Evolutionary conservation across 2,888 invertebrate genomes (phyloP).

Genomic region (Dryomyza anilis): DNA sequence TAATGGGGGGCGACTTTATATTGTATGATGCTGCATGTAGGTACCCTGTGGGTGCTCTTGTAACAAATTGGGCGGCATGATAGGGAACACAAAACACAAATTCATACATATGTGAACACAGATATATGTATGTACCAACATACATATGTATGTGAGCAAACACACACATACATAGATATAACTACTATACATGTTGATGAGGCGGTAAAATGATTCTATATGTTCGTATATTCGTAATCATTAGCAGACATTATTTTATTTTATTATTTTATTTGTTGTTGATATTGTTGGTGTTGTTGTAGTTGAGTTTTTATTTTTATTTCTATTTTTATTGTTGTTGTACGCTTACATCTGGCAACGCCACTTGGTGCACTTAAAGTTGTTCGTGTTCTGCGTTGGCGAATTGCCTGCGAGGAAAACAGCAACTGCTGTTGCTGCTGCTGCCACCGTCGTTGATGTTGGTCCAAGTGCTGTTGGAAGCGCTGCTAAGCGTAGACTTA

Average conservation of each 20-base stretch:
- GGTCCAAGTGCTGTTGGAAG: neutral
- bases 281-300: neutral
- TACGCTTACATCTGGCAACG: neutral
- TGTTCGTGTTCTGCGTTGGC: neutral
- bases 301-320: neutral
- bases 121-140: no score
- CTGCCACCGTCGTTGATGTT: neutral
- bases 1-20: no score
- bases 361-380: no score
- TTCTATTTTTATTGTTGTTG: neutral
- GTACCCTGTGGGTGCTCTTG: no score
- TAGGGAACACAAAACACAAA: no score
- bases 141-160: neutral
- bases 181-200: no score
- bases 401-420: neutral
- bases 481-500: neutral
- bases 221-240: slow-evolving; percentile 7
- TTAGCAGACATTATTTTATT: slow-evolving; percentile 12
- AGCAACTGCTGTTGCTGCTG: neutral
- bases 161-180: neutral
- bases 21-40: no score
- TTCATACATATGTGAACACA: no score
- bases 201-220: no score
- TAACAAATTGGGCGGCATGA: no score
- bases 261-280: neutral